phyloP scores from a whole-genome alignment of 2,888 invertebrate genomes.

The Synergus itoensis region DNA sequence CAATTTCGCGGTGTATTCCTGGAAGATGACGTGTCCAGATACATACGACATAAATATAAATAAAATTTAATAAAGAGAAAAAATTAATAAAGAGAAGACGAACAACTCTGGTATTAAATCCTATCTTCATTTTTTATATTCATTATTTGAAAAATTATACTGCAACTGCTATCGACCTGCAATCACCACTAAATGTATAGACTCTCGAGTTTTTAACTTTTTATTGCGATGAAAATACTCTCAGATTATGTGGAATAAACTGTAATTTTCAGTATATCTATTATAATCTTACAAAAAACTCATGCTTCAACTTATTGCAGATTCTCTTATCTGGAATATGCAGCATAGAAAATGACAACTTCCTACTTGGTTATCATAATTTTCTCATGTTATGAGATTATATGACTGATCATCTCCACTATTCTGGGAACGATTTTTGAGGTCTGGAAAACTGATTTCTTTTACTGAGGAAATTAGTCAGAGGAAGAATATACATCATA shows the following conservation, averaged over 20 bases:
- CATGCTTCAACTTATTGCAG: background rate
- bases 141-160: too few relatives aligned
- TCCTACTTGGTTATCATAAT: background rate
- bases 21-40: background rate
- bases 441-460: background rate
- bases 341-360: background rate
- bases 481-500: slow-evolving; percentile 49
- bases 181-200: slow-evolving; percentile 10
- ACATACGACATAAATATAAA: background rate
- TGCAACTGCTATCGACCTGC: slow-evolving; percentile 8
- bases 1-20: background rate
- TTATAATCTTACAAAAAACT: background rate
- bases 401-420: background rate
- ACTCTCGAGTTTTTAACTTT: background rate
- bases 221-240: background rate
- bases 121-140: too few relatives aligned
- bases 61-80: too few relatives aligned
- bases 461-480: slow-evolving; percentile 1
- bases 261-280: slow-evolving; percentile 5
- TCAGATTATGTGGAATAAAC: background rate
- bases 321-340: background rate
- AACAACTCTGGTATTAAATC: too few relatives aligned
- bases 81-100: too few relatives aligned
- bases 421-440: background rate
- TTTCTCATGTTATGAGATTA: background rate